Conservation (phyloP, 30 jellyfish, hydroid and myxozoan species). For the Turritopsis dohrnii region DNA sequence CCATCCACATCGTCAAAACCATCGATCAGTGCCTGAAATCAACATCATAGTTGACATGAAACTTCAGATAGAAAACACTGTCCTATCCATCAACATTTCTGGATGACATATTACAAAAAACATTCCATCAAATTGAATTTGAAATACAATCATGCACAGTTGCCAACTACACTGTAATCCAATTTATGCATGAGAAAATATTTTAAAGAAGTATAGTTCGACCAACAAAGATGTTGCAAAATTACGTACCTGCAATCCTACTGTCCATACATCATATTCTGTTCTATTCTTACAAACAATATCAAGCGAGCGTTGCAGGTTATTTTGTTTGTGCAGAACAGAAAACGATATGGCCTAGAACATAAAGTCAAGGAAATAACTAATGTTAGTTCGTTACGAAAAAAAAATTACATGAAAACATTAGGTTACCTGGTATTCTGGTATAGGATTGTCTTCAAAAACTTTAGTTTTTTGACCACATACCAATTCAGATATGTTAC, state of each 20-base stretch:
- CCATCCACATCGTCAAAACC: conserved; percentile 74
- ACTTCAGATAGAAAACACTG: neutral
- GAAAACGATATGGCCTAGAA: conserved; percentile 88
- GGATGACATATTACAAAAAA: neutral
- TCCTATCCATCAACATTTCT: neutral
- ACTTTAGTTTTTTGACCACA: conserved; percentile 91
- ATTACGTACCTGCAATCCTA: conserved; percentile 69
- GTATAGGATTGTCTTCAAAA: conserved; percentile 94
- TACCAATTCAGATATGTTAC: conserved; percentile 52
- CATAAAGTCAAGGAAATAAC: neutral
- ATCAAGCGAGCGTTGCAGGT: conserved; percentile 64
- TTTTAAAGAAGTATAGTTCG: no score
- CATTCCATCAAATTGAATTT: no score
- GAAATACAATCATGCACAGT: neutral
- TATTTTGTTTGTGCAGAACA: conserved; percentile 62
- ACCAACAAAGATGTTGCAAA: no score
- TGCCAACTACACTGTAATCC: neutral
- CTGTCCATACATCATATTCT: conserved; percentile 94
- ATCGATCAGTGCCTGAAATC: conserved; percentile 53
- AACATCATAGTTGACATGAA: neutral
- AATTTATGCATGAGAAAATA: neutral
- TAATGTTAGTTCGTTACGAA: no score
- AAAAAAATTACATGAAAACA: neutral
- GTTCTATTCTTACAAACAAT: conserved; percentile 84
- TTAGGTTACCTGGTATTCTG: conserved; percentile 99